Evolutionary conservation across 1,140 invertebrate genomes (phyloP).

Genomic region (Scaptomyza graminum): DNA sequence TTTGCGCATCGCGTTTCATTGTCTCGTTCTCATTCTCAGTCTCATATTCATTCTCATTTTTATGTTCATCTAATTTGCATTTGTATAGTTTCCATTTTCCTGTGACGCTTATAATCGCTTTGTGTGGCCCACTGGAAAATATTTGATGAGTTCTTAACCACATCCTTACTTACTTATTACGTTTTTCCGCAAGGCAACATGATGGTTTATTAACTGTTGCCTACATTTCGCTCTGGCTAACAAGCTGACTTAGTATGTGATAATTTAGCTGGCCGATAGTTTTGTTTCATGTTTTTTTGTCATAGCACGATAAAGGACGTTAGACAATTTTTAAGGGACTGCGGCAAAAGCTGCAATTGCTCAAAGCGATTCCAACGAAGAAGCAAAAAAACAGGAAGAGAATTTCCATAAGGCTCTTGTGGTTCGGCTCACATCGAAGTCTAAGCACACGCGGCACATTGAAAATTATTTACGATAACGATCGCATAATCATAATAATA

Average conservation of each 20-base stretch:
- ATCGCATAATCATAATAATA: slow-evolving; percentile 83
- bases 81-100: slow-evolving; percentile 58
- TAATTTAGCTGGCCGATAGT: slow-evolving; percentile 75
- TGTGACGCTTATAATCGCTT: slow-evolving; percentile 12
- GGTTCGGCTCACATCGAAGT: slow-evolving; percentile 48
- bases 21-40: slow-evolving; percentile 48
- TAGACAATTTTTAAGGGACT: slow-evolving; percentile 37
- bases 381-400: slow-evolving; percentile 7
- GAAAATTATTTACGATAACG: slow-evolving; percentile 82
- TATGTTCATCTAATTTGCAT: slow-evolving; percentile 70
- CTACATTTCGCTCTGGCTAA: slow-evolving; percentile 62
- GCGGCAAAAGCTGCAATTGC: slow-evolving; percentile 43
- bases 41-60: slow-evolving; percentile 50
- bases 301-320: slow-evolving; percentile 27
- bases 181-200: slow-evolving; percentile 8
- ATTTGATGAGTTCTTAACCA: slow-evolving; percentile 36
- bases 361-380: slow-evolving; percentile 21
- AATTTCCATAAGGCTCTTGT: slow-evolving; percentile 66
- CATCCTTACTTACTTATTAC: too few species aligned
- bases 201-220: slow-evolving; percentile 75
- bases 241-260: slow-evolving; percentile 79
- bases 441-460: slow-evolving; percentile 76
- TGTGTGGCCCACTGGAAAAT: slow-evolving; percentile 39
- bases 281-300: slow-evolving; percentile 74
- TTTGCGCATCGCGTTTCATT: slow-evolving; percentile 37